Base-by-base conservation (phyloP, 2,797 vertebrate species). In the Centropyge bicolor region DNA sequence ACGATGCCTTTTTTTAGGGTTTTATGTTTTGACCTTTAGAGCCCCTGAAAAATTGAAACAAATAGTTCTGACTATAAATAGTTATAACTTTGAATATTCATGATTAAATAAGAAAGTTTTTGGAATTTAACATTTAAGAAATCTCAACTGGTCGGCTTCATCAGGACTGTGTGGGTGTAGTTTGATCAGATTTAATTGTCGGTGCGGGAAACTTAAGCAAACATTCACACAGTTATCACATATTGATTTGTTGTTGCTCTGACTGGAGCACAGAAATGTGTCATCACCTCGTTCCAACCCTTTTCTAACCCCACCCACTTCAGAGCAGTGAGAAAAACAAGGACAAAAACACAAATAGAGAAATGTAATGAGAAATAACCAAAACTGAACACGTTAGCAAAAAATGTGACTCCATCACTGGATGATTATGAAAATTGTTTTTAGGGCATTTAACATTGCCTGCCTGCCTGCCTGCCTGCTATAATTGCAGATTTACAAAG, bases 11-110 rank as follows among this genome's bases (percentile, higher is more conserved):
- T 6, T 6, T 49, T 16, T 10, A 12, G 45, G 5, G 24, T 17
- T 65, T n/a, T 35, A 38, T 67, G 16, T 63, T 66, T 31, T 69
- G 7, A 40, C 55, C 31, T 19, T 46, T 27, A 55, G 62, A 60
- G n/a, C 11, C n/a, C 31, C 67, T 49, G 7, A 41, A 46, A 69
- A 59, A 2, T 31, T 31, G 4, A 31, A 31, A 31, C 27, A 31
- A 31, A 31, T 31, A 31, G 27, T 31, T 31, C 27, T 31, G 4
- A 31, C 27, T 31, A 2, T 31, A 31, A 31, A 2, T 31, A 31
- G 27, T 35, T 40, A 3, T 43, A 22, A 49, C 27, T 12, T 38
- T 38, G 8, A 68, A 72, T 45, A 54, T 45, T 55, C 6, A 56
- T 71, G 43, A 55, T 16, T n/a, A 11, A 40, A 52, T 56, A 13